Evolutionary conservation across 2,113 vertebrate genomes (phyloP), one percentile per base, ranked within the genome.

Genomic region (Eubucco bourcierii): DNA sequence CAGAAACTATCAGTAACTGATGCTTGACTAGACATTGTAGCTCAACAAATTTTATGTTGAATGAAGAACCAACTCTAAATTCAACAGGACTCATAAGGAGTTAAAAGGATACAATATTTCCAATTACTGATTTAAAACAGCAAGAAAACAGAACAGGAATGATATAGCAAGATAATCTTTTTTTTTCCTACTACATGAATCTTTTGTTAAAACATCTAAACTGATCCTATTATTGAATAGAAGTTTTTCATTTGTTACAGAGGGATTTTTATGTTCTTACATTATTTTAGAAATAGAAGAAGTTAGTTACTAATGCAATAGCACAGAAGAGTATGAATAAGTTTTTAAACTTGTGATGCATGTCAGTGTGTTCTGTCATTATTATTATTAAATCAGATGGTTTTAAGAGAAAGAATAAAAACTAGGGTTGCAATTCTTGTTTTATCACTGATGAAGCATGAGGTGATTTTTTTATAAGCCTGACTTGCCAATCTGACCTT

Each of bases 331-430:
- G 9, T 50, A 91, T 29, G 41, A 85, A 91, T 78, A 88, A 77
- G 53, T 72, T 95, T 91, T 90, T 47, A 87, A 89, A 78, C 8
- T 23, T 44, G 18, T 65, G 27, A 70, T 88, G 56, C 34, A 52
- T 75, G 61, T 80, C 80, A 92, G 39, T 74, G 29, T 76, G 47
- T 80, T 90, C 59, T 87, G 34, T 80, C 76, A 56, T 94, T 88
- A 61, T 72, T 74, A 56, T 84, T 89, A n/a, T 95, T 93, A 81
- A 87, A 90, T 92, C 78, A 87, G 65, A 83, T 47, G 3, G 10
- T 90, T 93, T 91, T 76, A 88, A 88, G 65, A 75, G 60, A 90
- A 96, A 80, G 63, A 78, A 89, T 31, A 4, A 87, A 90, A 96
- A 85, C 50, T 65, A 56, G 75, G 75, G 46, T 80, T 64, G 53